Evolutionary conservation across 2,888 invertebrate species (phyloP), one percentile per base, ranked within the genome.

Genomic region (Agrotis clavis): DNA sequence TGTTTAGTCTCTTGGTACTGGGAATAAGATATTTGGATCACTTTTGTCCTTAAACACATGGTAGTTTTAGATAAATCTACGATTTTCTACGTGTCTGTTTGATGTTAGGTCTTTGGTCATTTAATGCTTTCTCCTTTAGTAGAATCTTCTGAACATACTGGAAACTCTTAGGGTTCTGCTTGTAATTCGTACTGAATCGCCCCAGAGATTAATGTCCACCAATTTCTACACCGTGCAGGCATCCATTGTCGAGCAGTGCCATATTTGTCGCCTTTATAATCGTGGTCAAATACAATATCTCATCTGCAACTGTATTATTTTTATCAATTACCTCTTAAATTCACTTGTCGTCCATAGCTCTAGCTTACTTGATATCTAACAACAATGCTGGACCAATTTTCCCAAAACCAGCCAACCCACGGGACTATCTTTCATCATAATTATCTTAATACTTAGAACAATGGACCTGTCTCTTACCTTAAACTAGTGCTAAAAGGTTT

Each of bases 401-500:
- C 21, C 4, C 51, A 35, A 14, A 16, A 69, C 0, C 18, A 45
- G 25, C n/a, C 14, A 9, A 51, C 59, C 30, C 5, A 18, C 48
- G 13, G 2, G 16, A 51, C 16, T 41, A 71, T 19, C 14, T 30
- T n/a, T n/a, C 16, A 21, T 21, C 13, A 50, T 80, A n/a, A n/a
- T n/a, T n/a, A 68, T 50, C 61, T 35, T 63, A 56, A 61, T 63
- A 45, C 19, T 60, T 25, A 51, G n/a, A 50, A 63, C 77, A 64
- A 66, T 60, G 1, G 16, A 45, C 51, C 35, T 53, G 18, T 57
- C 64, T 48, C 56, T 56, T 67, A 74, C 61, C 45, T n/a, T 47
- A 48, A 14, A 11, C 67, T 65, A 61, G 72, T 64, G 61, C 67
- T 79, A 79, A 79, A 71, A 79, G 78, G 82, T 67, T 81, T 65